Base-by-base conservation (phyloP, 1,140 invertebrate species). In the Charaxes varanes region DNA sequence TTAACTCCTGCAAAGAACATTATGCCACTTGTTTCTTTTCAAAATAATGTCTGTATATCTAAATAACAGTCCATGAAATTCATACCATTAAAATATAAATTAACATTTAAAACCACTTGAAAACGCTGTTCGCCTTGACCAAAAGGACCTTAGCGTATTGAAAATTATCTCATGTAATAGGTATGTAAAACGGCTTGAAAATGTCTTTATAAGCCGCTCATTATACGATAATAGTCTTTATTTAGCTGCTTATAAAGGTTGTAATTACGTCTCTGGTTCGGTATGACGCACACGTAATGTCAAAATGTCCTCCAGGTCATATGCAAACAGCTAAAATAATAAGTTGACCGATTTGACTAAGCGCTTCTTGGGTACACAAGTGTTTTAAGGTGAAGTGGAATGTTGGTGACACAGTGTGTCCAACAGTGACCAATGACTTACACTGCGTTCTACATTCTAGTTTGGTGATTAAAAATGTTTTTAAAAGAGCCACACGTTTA, bases 321-420 rank as follows among this genome's bases (percentile, higher is more conserved):
- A 30, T 44, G 23, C 32, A 43, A 48, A 44, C 30, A 45, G 13
- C 34, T 48, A 31, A 41, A 48, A 53, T 43, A 52, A 44, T 48
- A 28, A 59, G 45, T 42, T 74, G 70, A 71, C 67, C 67, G 65
- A 64, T 67, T 62, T 34, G 70, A 71, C 67, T 61, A 67, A 33
- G 41, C 22, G 30, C 27, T 28, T 31, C 40, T 47, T 38, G 42
- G 31, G 37, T 57, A 45, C 56, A 67, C 66, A 73, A 60, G 64
- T 73, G 66, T 68, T 69, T 57, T 44, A 8, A 6, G 6, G 8
- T 31, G n/a, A 5, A 31, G 12, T 7, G 26, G 24, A 36, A 31
- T 27, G 21, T 27, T 2, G 8, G n/a, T 17, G 18, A 31, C 28
- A 31, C 16, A 5, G 28, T n/a, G 28, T 31, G 28, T 8, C 28